Evolutionary conservation across 2,888 invertebrate genomes (phyloP), one percentile per base, ranked within the genome.

Genomic region (Periphyllus acericola): DNA sequence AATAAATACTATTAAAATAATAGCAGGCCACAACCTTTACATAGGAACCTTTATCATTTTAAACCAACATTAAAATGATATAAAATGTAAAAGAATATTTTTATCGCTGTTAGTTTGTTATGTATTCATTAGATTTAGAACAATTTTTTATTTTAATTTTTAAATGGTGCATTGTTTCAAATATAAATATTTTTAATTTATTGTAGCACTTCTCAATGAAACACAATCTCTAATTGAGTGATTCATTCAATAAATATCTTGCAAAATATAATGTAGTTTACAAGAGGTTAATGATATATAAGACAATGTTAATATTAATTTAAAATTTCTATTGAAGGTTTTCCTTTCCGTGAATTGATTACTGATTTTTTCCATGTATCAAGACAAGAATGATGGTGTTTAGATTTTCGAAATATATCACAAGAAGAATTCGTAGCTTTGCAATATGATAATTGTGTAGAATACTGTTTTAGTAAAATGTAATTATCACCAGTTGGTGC

Each of bases 401-500:
- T 81, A 2, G 87, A 87, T 32, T 87, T 87, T 19, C 46, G 80
- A 32, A 81, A 87, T 19, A 8, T 9, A 21, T 87, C 60, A 1
- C 87, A 87, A 0, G 72, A 74, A 3, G 11, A 29, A 32, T 87
- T 80, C 3, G 52, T 52, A 9, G 55, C 36, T 46, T 46, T 36
- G 9, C 87, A 87, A 1, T 25, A 4, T 0, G 25, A 66, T 4
- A 87, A n/a, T 25, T 81, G 81, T 66, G 60, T 25, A 0, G 81
- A 21, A 36, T 87, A 87, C 2, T n/a, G 32, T n/a, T 46, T 19
- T 4, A 87, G 89, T 88, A 96, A 92, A 90, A 94, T 94, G 90
- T 93, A 92, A 90, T 96, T 94, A 0, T 94, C 95, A n/a, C 96
- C 96, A 91, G 95, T 95, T 1, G 96, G 96, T 0, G 95, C 96